A percentile compares a stretch with the other conserved stretches of the same genome.
These are phyloP conservation scores for Trichechus manatus DNA, from an alignment of 2,113 vertebrate genomes.

Conservation along the genomic window DNA sequence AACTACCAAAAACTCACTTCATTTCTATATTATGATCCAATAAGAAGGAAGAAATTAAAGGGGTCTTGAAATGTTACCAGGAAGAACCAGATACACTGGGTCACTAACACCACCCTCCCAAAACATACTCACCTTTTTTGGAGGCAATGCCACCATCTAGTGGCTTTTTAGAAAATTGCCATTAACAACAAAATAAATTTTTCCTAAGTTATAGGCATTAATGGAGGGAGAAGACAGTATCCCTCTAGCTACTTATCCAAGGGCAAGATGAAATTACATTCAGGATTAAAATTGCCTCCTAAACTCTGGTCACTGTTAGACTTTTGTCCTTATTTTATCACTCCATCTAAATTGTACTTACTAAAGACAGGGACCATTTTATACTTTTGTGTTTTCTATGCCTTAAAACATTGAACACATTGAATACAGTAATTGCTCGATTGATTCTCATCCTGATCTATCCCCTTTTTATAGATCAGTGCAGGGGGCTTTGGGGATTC, in stretches of 20 bases:
- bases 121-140: neutral
- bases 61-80: neutral
- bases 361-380: neutral
- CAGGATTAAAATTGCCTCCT: slow-evolving; percentile 45
- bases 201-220: neutral
- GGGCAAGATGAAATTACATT: slow-evolving; percentile 13
- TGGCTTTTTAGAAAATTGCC: slow-evolving; percentile 58
- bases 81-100: neutral
- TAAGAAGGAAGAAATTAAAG: neutral
- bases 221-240: neutral
- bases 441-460: slow-evolving; percentile 16
- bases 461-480: neutral
- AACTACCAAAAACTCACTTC: neutral
- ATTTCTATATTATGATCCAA: neutral
- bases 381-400: slow-evolving; percentile 16
- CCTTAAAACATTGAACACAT: slow-evolving; percentile 12
- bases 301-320: neutral
- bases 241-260: neutral
- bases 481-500: neutral
- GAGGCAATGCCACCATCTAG: slow-evolving; percentile 67
- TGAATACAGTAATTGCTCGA: neutral
- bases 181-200: slow-evolving; percentile 28
- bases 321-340: slow-evolving; percentile 10
- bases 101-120: neutral
- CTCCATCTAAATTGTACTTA: neutral